Evolutionary conservation across 2,888 invertebrate species (phyloP), one percentile per base, ranked within the genome.

Genomic region (Plemyria rubiginata): DNA sequence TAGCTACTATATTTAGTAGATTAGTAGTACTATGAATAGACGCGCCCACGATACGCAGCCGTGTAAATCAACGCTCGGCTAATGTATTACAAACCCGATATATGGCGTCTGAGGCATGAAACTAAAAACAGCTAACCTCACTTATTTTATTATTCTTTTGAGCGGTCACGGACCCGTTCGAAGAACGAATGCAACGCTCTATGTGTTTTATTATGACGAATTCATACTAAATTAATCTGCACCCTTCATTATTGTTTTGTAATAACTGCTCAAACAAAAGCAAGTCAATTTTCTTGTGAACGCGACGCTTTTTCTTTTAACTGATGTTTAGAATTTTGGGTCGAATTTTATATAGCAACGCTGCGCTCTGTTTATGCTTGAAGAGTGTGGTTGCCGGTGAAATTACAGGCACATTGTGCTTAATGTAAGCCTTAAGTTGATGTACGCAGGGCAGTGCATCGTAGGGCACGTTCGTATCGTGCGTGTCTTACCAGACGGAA

Each of bases 21-120:
- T 90, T 86, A 86, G 85, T 85, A 85, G 82, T 76, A 84, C 90
- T 91, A 90, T 89, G 88, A 92, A 92, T 92, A 92, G 91, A 87
- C 78, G 80, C 87, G 86, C 86, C 86, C 86, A 87, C 87, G 87
- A 86, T 84, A 83, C 84, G 81, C 76, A 77, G 83, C 81, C 83
- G 80, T 87, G 88, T 90, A 89, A 88, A 89, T 91, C 90, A 90
- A 89, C 91, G 86, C 86, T 78, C 83, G 78, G 74, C 88, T 90
- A 89, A 90, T 90, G 91, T 88, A 88, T 86, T 86, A 88, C 67
- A 65, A 60, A 65, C 86, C 79, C 81, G 85, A 84, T 84, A 85
- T 84, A 82, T 70, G 76, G 77, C 73, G 78, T 77, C 79, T 75
- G 73, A 76, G 73, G 72, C 76, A 74, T 76, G 72, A 78, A 78